Evolutionary conservation across 37 sponge, comb jelly and placozoan genomes (phyloP).

Genomic region (Eunapius fragilis): DNA sequence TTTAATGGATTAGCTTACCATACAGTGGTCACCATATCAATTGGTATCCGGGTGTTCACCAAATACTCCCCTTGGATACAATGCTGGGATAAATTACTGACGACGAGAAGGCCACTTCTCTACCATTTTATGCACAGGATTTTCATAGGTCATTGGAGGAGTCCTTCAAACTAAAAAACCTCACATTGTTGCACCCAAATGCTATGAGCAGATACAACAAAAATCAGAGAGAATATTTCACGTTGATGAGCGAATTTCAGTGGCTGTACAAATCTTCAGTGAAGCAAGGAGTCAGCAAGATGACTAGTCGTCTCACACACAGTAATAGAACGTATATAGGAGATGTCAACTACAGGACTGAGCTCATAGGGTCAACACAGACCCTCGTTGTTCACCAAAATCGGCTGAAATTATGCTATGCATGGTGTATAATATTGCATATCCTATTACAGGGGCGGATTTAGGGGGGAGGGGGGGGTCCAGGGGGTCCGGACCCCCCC

Average conservation of each 20-base stretch:
- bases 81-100: too few species aligned
- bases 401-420: conserved; percentile 35
- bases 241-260: conserved; percentile 26
- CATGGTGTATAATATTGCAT: too few species aligned
- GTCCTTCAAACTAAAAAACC: not conserved
- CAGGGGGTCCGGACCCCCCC: too few species aligned
- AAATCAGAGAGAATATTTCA: not conserved
- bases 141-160: too few species aligned
- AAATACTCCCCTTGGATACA: too few species aligned
- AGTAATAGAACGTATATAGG: conserved; percentile 3
- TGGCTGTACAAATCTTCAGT: conserved; percentile 49
- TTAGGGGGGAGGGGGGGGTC: too few species aligned
- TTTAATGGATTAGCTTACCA: too few species aligned
- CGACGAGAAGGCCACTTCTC: not conserved
- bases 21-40: too few species aligned
- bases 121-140: conserved; percentile 36
- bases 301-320: conserved; percentile 27
- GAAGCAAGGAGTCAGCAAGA: conserved; percentile 30
- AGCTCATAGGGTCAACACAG: conserved; percentile 16
- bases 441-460: too few species aligned
- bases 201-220: conserved; percentile 6
- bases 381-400: conserved; percentile 21
- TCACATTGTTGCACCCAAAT: not conserved
- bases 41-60: too few species aligned
- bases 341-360: conserved; percentile 1